Evolutionary conservation across 2,113 vertebrate species (phyloP), one percentile per base, ranked within the genome.

Genomic region (Prochilodus magdalenae): DNA sequence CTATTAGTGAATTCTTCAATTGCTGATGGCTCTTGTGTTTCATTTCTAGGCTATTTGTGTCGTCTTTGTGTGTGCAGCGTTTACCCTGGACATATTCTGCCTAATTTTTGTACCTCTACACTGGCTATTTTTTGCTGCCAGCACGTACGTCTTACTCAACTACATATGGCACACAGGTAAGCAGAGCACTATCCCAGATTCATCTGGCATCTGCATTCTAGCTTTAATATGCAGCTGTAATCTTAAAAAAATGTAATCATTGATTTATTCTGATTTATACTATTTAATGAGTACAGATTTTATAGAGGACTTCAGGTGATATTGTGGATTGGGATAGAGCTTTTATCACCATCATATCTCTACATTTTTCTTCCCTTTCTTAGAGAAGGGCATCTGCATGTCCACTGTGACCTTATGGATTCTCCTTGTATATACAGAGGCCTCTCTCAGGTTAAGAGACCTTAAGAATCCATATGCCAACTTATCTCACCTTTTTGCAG

Each of bases 131-230:
- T 94, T 95, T 73, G 94, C 92, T 75, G 94, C 94, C 2, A 95
- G 94, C 89, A 95, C 94, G 49, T 95, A 95, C 27, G 94, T 95
- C 1, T 90, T 94, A 85, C 93, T 95, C 75, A 94, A 95, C 84
- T 95, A 95, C 87, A 94, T 95, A 67, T 95, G 94, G 94, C 94
- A 95, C 84, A 94, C 94, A 93, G 94, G 94, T 95, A 87, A 89
- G 69, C 11, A 29, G 49, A 1, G 33, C 26, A 73, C 65, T 10
- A 2, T 59, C 33, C 51, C 20, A 55, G 53, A 1, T 4, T 55
- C 4, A 55, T 0, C 2, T 55, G 20, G 20, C 16, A 55, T 22
- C 22, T 22, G 22, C 14, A 6, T 55, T 20, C 2, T 16, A 16
- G 49, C 15, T 0, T 51, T 16, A 51, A 51, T 51, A 51, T 51